Percentiles rank a stretch among this genome's conserved stretches.
Evolutionary conservation across 1,140 invertebrate genomes (phyloP).

Genomic region (Galleria mellonella): DNA sequence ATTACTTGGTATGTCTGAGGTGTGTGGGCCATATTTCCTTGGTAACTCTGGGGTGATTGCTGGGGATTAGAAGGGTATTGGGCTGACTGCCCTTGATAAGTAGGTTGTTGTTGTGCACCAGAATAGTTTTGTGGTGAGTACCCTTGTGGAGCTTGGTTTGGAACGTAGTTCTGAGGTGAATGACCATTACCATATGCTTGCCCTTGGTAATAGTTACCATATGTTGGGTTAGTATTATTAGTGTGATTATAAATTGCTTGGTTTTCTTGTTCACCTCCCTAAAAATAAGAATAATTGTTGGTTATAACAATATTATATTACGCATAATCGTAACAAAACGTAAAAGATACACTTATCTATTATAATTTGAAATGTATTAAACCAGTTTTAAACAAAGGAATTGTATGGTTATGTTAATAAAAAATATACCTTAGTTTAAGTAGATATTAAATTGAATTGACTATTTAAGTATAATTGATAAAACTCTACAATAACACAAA

Average conservation of each 20-base stretch:
- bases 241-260: constrained; percentile 64
- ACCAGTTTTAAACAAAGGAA: no score
- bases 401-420: no score
- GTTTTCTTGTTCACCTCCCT: constrained; percentile 65
- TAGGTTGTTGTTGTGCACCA: constrained; percentile 50
- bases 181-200: constrained; percentile 70
- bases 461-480: no score
- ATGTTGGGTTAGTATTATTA: constrained; percentile 58
- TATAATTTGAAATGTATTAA: no score
- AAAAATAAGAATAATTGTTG: constrained; percentile 7
- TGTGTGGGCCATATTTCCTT: constrained; percentile 49
- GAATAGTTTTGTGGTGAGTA: constrained; percentile 60
- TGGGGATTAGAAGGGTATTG: constrained; percentile 59
- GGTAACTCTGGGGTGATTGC: constrained; percentile 59
- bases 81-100: constrained; percentile 40
- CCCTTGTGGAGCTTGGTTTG: constrained; percentile 62
- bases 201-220: constrained; percentile 78
- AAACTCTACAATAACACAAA: no score
- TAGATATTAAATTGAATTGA: no score
- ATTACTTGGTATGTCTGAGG: constrained; percentile 56
- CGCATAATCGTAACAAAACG: no score
- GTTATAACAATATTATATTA: no score
- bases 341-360: no score
- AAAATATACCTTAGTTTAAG: no score
- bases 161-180: constrained; percentile 59